Base-by-base conservation (phyloP, 2,888 invertebrate genomes). In the Meghimatium bilineatum region DNA sequence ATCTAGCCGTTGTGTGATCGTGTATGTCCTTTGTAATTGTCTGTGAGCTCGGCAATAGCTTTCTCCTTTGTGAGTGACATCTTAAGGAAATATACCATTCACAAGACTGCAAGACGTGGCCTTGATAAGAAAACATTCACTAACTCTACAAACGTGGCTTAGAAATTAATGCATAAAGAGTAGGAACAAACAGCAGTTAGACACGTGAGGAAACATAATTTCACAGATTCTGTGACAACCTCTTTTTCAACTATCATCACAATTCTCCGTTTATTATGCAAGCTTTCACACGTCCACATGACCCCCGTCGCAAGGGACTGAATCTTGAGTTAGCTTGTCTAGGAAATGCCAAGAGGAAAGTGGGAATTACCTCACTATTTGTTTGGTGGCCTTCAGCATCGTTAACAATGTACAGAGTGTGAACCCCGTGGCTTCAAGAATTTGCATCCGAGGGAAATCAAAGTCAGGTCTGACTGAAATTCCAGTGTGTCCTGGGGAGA, bases 391-490 rank as follows among this genome's bases (percentile, higher is more conserved):
- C 32, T 66, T 66, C 66, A 66, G 32, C 3, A 29, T 66, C 32
- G 66, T 17, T 23, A 66, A 66, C 66, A 66, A 14, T 66, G 29
- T 8, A 3, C 6, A 29, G 63, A 8, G 29, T 3, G 29, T 17
- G n/a, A 63, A n/a, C 56, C 23, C 23, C 60, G 23, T 56, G 17
- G 56, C 2, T 20, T 67, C 32, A 34, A 67, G 32, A 12, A 26
- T 49, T 49, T n/a, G 72, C n/a, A 1, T 12, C 72, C n/a, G n/a
- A n/a, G n/a, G 49, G 49, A 44, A 49, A 72, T 72, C 72, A 72
- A n/a, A 72, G 26, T 72, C 49, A 44, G 44, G 44, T 10, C 1
- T n/a, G 49, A 44, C 14, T 49, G 8, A 44, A 69, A 69, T 36
- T 36, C 26, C 26, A 38, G 20, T 10, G 26, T 2, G 14, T 26